Evolutionary conservation across 2,113 vertebrate genomes (phyloP).

Genomic region (Prunella fulvescens): DNA sequence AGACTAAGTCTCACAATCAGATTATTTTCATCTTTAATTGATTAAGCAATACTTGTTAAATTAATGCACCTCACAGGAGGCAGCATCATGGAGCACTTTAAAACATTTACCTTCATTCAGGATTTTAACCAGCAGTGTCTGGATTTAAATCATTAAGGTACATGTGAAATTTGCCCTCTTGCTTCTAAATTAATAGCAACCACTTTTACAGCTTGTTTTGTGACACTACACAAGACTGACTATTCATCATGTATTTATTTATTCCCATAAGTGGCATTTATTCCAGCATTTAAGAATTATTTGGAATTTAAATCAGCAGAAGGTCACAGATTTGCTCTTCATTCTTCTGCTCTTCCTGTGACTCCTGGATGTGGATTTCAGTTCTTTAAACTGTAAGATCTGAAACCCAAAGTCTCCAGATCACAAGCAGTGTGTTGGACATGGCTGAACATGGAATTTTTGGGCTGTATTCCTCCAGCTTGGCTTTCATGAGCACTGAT

Average conservation of each 20-base stretch:
- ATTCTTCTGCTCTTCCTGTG: not conserved
- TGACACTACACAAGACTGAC: rapidly evolving
- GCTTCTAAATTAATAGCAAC: not conserved
- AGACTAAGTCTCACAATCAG: not conserved
- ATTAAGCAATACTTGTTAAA: not conserved
- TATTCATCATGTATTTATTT: not conserved
- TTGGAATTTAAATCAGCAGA: not conserved
- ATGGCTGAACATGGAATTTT: not conserved
- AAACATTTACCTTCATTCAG: not conserved
- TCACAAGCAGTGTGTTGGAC: not conserved
- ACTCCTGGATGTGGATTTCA: not conserved
- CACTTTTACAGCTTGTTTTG: not conserved
- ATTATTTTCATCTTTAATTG: not conserved
- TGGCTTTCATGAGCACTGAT: not conserved
- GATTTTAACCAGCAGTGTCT: not conserved
- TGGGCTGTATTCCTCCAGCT: not conserved
- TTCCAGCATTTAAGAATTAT: not conserved
- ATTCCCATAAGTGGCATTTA: not conserved
- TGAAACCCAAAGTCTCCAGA: not conserved
- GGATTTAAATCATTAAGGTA: not conserved
- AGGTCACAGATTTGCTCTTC: not conserved
- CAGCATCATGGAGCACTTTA: not conserved
- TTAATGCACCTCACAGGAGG: not conserved
- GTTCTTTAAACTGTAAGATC: not conserved
- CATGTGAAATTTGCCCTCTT: not conserved